Evolutionary conservation across 2,888 invertebrate genomes (phyloP), one percentile per base, ranked within the genome.

Genomic region (Gymnosoma rotundatum): DNA sequence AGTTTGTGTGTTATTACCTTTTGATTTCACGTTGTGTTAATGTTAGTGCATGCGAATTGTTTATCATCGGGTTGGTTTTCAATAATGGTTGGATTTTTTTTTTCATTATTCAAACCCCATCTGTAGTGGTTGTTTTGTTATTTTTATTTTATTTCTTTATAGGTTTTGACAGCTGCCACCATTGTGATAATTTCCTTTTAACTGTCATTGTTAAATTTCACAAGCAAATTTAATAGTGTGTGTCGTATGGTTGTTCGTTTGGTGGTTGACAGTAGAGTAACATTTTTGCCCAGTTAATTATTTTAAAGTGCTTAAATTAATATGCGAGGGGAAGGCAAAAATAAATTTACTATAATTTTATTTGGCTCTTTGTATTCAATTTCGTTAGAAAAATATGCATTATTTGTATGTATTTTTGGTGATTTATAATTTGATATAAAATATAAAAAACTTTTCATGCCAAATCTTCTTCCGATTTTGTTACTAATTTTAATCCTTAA

Each of bases 121-220:
- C 52, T 16, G 52, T 67, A 67, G 72, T 83, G 72, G 78, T 73
- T 45, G 54, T 72, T 52, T 64, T 61, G 20, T 50, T 75, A 50
- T 56, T 67, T 16, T 36, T 54, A 36, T 82, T 21, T n/a, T 70
- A 12, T 42, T 72, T 48, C 66, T 63, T 48, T 69, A 61, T 54
- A 16, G 21, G 16, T 75, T 83, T 79, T 75, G 21, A 58, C 83
- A 83, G 70, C 83, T 83, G 83, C 70, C 79, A 72, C 58, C 78
- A 78, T 83, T 72, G 58, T 66, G 63, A 75, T 70, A 64, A 70
- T 54, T 60, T 60, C 63, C 32, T 25, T 78, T 52, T 64, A 45
- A 70, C 66, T 74, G 58, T 54, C 78, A 78, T 75, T 74, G 63
- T 60, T 70, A 42, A 79, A 48, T 21, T 75, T 72, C 66, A 75